These are phyloP conservation scores for Drosophila paramelanica DNA, from an alignment of 2,888 invertebrate species.

Conservation along the genomic window DNA sequence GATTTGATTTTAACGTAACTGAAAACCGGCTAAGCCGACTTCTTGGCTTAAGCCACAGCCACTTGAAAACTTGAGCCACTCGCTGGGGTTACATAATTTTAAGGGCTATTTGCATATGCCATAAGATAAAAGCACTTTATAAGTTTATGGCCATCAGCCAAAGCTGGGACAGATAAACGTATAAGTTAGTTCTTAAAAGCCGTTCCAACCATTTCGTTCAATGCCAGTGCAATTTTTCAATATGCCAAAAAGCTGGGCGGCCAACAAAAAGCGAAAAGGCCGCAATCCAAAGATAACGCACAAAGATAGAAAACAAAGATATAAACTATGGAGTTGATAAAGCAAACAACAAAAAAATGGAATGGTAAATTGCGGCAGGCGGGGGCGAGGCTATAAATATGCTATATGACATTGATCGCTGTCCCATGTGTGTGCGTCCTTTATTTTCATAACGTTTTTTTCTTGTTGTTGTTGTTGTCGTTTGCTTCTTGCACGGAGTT, in stretches of 20 bases:
- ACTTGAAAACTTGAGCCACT: background rate
- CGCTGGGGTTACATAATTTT: slow-evolving; percentile 35
- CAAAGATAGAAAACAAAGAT: slow-evolving; percentile 68
- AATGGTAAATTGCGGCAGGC: background rate
- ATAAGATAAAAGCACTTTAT: slow-evolving; percentile 55
- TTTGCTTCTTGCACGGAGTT: slow-evolving; percentile 18
- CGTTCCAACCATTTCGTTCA: background rate
- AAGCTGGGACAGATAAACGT: slow-evolving; percentile 34
- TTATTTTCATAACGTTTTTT: slow-evolving; percentile 14
- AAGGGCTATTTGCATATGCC: slow-evolving; percentile 50
- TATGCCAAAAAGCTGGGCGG: slow-evolving; percentile 30
- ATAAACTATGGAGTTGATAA: slow-evolving; percentile 79
- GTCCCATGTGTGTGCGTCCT: slow-evolving; percentile 48
- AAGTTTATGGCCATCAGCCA: slow-evolving; percentile 41
- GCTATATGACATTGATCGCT: slow-evolving; percentile 73
- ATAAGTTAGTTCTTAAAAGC: slow-evolving; percentile 56
- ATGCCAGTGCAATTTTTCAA: slow-evolving; percentile 65
- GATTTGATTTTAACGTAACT: slow-evolving; percentile 57
- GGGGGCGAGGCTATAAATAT: slow-evolving; percentile 29
- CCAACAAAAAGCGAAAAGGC: slow-evolving; percentile 29
- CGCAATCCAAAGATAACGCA: slow-evolving; percentile 36
- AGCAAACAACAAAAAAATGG: slow-evolving; percentile 32
- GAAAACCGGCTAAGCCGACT: slow-evolving; percentile 42
- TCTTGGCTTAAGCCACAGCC: slow-evolving; percentile 22
- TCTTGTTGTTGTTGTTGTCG: slow-evolving; percentile 22